Evolutionary conservation across 2,888 invertebrate genomes (phyloP).

Genomic region (Nymphalis urticae): DNA sequence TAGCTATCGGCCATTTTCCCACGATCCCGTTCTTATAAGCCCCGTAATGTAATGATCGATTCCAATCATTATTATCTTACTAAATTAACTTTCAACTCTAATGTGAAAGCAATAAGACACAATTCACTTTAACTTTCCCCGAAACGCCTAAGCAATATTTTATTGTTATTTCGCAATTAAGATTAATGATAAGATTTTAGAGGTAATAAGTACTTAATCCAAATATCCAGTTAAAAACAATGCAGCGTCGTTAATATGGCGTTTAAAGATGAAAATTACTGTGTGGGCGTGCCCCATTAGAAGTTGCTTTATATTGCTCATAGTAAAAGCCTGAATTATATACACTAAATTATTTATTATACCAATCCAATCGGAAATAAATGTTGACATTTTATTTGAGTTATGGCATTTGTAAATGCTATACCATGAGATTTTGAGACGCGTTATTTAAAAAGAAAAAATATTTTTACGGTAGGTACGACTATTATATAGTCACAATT

Average conservation of each 20-base stretch:
- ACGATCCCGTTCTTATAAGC: conserved; percentile 78
- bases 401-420: background rate
- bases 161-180: conserved; percentile 81
- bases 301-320: conserved; percentile 28
- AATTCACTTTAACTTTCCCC: conserved; percentile 50
- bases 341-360: background rate
- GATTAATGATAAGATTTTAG: conserved; percentile 80
- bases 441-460: background rate
- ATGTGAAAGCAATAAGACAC: conserved; percentile 50
- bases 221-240: conserved; percentile 75
- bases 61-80: conserved; percentile 64
- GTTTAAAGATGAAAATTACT: conserved; percentile 67
- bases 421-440: background rate
- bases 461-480: background rate
- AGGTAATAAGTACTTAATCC: conserved; percentile 79
- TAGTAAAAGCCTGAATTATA: conserved; percentile 36
- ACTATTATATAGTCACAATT: too few relatives aligned
- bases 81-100: conserved; percentile 58
- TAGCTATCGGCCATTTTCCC: conserved; percentile 72
- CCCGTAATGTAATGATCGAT: conserved; percentile 71
- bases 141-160: conserved; percentile 69
- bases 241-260: conserved; percentile 63
- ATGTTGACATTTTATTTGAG: background rate
- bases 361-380: background rate
- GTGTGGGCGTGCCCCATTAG: conserved; percentile 56